Percentiles rank a stretch among this genome's conserved stretches.
Conservation (phyloP, 1,140 invertebrate species). For the Nasonia longicornis region DNA sequence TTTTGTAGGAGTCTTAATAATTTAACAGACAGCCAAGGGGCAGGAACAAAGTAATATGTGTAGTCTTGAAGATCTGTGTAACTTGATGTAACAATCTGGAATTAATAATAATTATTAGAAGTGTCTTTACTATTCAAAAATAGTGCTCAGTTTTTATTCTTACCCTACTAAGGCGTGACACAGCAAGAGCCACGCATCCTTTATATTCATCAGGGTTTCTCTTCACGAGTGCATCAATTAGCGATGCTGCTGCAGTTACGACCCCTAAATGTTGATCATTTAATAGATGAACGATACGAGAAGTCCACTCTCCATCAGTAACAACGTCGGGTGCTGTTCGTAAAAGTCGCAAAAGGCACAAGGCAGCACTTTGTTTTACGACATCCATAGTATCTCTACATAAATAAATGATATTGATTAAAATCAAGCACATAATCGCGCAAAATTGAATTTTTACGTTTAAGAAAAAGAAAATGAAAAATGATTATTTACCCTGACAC, state of each 20-base stretch:
- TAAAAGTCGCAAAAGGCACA: slow-evolving; percentile 94
- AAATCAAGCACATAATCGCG: not conserved
- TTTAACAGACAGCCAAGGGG: slow-evolving; percentile 99
- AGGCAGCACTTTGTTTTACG: slow-evolving; percentile 98
- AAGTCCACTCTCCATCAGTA: slow-evolving; percentile 98
- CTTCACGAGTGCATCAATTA: slow-evolving; percentile 98
- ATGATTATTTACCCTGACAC: slow-evolving; percentile 86
- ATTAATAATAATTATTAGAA: slow-evolving; percentile 23
- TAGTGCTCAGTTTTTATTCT: slow-evolving; percentile 50
- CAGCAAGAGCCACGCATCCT: slow-evolving; percentile 97
- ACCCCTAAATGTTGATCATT: slow-evolving; percentile 99
- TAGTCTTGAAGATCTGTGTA: slow-evolving; percentile 99
- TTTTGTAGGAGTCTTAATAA: slow-evolving; percentile 96
- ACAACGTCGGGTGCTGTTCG: slow-evolving; percentile 95
- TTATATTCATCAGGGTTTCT: slow-evolving; percentile 99
- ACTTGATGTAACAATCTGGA: slow-evolving; percentile 94
- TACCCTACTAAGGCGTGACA: slow-evolving; percentile 94
- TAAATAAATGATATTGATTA: slow-evolving; percentile 40
- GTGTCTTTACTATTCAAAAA: slow-evolving; percentile 3
- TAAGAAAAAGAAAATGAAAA: slow-evolving; percentile 11
- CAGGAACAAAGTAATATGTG: slow-evolving; percentile 99
- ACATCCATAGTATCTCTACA: slow-evolving; percentile 98
- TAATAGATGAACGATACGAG: slow-evolving; percentile 96
- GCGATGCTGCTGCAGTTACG: slow-evolving; percentile 96
- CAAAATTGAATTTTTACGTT: not conserved